Evolutionary conservation across 2,113 vertebrate species (phyloP).

Genomic region (Pogonocichla stellata): DNA sequence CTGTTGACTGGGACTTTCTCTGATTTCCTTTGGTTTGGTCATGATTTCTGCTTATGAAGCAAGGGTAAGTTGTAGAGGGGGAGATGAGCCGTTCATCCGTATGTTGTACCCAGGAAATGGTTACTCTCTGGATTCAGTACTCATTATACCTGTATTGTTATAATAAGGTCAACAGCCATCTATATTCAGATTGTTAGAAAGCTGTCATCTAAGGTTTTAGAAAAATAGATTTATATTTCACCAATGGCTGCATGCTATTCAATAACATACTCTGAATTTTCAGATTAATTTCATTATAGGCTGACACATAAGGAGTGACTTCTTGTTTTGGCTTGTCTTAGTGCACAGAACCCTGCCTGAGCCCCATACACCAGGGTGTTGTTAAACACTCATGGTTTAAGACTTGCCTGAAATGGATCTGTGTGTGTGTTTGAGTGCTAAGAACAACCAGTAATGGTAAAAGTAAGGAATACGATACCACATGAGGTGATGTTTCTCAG

Average conservation of each 20-base stretch:
- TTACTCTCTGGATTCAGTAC: not conserved
- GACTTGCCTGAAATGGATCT: not conserved
- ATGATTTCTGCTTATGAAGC: not conserved
- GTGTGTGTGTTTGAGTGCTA: not conserved
- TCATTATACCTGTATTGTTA: not conserved
- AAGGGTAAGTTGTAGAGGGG: not conserved
- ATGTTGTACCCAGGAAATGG: not conserved
- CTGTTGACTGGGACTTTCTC: not conserved
- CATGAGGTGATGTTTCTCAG: not conserved
- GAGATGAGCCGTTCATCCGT: not conserved
- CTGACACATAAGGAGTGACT: not conserved
- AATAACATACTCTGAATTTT: not conserved
- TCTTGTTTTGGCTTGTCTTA: not conserved
- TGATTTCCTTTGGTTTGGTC: not conserved
- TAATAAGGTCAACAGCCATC: not conserved
- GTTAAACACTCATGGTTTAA: not conserved
- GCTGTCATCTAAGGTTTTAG: not conserved
- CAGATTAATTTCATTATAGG: not conserved
- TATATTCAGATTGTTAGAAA: not conserved
- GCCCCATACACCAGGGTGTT: not conserved
- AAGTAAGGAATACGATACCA: not conserved
- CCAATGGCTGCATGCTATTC: not conserved
- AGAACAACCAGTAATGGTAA: not conserved
- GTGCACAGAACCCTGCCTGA: not conserved
- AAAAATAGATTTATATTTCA: not conserved